Percentiles rank a stretch among this genome's conserved stretches.
These are phyloP conservation scores for Empis stercorea DNA, from an alignment of 2,888 invertebrate genomes.

Conservation along the genomic window DNA sequence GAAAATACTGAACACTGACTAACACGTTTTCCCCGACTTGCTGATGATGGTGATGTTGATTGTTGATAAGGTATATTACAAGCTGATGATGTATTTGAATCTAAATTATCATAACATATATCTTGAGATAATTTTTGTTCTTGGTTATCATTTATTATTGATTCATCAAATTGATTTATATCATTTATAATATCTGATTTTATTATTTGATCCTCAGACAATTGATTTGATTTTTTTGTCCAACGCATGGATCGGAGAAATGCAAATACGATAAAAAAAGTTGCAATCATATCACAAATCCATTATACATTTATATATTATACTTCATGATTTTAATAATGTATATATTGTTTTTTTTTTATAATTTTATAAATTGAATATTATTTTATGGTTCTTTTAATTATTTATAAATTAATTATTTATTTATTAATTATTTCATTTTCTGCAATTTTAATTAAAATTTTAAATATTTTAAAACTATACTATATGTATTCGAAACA, in stretches of 20 bases:
- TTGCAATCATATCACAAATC: slow-evolving; percentile 32
- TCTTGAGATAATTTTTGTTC: slow-evolving; percentile 6
- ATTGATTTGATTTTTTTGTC: slow-evolving; percentile 14
- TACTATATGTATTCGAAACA: too few relatives aligned
- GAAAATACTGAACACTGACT: slow-evolving; percentile 23
- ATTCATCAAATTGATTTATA: background rate
- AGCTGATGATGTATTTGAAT: background rate
- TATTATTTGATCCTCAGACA: slow-evolving; percentile 1
- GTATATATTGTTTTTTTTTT: slow-evolving; percentile 6
- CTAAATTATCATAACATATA: background rate
- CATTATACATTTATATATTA: slow-evolving; percentile 4
- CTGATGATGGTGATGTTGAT: slow-evolving; percentile 13
- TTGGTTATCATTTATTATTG: slow-evolving; percentile 4
- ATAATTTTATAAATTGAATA: slow-evolving; percentile 6
- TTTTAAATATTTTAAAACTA: too few relatives aligned
- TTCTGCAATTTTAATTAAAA: too few relatives aligned
- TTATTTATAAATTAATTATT: too few relatives aligned
- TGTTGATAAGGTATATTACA: slow-evolving; percentile 9
- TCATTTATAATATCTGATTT: slow-evolving; percentile 5
- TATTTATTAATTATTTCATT: too few relatives aligned
- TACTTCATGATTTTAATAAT: slow-evolving; percentile 6
- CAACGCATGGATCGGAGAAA: slow-evolving; percentile 36
- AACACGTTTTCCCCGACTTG: slow-evolving; percentile 26
- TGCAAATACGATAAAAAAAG: slow-evolving; percentile 35
- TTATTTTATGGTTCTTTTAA: too few relatives aligned